Evolutionary conservation across 2,888 invertebrate species (phyloP).

Genomic region (Malachius bipustulatus): DNA sequence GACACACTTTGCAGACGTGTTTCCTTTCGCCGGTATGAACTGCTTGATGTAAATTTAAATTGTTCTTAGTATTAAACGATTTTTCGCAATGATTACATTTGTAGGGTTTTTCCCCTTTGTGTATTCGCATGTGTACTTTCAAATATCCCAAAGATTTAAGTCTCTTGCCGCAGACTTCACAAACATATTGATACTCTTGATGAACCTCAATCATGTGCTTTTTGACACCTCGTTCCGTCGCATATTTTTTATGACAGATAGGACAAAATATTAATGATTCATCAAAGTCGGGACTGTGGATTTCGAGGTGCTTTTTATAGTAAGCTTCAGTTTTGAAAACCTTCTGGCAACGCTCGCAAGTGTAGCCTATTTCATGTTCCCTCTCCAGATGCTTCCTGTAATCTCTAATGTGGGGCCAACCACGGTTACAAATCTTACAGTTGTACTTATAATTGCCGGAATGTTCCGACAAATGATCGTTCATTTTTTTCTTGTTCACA

Average conservation of each 20-base stretch:
- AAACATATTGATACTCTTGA: conserved; percentile 14
- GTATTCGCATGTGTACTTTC: conserved; percentile 22
- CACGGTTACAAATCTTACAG: conserved; percentile 26
- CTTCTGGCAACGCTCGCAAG: neutral
- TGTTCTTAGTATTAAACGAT: conserved; percentile 20
- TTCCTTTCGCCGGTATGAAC: conserved; percentile 42
- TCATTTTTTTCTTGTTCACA: no score
- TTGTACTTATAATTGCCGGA: conserved; percentile 35
- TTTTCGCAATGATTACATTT: neutral
- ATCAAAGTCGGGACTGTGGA: no score
- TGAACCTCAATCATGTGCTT: conserved; percentile 16
- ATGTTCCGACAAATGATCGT: neutral
- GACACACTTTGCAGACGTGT: conserved; percentile 30
- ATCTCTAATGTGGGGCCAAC: conserved; percentile 27
- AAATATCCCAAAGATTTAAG: conserved; percentile 19
- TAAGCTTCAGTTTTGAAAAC: neutral
- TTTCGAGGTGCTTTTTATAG: conserved; percentile 10
- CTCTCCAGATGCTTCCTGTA: conserved; percentile 34
- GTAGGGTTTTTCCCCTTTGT: conserved; percentile 25
- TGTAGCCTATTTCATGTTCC: conserved; percentile 10
- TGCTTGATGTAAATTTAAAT: conserved; percentile 35
- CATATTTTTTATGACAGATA: no score
- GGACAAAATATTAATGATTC: no score
- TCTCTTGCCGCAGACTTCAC: conserved; percentile 25
- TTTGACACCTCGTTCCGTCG: conserved; percentile 13